Evolutionary conservation across 2,888 invertebrate genomes (phyloP), one percentile per base, ranked within the genome.

Genomic region (Drosophila conformis): DNA sequence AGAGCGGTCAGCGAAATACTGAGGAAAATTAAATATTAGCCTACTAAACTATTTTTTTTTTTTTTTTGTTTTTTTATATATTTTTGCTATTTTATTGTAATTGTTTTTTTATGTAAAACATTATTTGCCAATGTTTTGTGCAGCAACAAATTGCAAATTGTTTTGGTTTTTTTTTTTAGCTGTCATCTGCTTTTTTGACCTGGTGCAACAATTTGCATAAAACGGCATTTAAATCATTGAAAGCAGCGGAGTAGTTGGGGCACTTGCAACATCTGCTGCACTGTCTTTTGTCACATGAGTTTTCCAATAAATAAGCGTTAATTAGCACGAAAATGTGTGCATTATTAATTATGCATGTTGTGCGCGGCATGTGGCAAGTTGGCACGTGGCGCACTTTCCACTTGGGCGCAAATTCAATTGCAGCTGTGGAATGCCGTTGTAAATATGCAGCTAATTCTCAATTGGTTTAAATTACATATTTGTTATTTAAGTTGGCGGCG

Each of bases 261-360:
- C 59, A 80, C 52, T 69, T 38, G 69, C 53, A 82, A 75, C 88
- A 84, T 74, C 80, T 86, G 86, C 69, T 60, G 53, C 64, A 57
- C 54, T 73, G 66, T 63, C 58, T 76, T 77, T 71, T 73, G 57
- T 25, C 69, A 77, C 58, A 76, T 79, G 69, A 80, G 79, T 79
- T 76, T 74, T 76, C 75, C 77, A 77, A 88, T 86, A 83, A 85
- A 88, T 86, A 88, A 77, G 69, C 61, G 85, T 81, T 85, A 85
- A 85, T 85, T 88, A 83, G 72, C 77, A 77, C 69, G 35, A 67
- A 80, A 86, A 75, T 60, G 68, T 87, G 83, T 61, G 68, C 38
- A 52, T 71, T 72, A 86, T 87, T 75, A 81, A 88, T 88, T 88
- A 86, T 78, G 76, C 80, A 85, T 82, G 53, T 31, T 77, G n/a